Conservation (phyloP, 2,797 vertebrate genomes). For the Argya squamiceps region DNA sequence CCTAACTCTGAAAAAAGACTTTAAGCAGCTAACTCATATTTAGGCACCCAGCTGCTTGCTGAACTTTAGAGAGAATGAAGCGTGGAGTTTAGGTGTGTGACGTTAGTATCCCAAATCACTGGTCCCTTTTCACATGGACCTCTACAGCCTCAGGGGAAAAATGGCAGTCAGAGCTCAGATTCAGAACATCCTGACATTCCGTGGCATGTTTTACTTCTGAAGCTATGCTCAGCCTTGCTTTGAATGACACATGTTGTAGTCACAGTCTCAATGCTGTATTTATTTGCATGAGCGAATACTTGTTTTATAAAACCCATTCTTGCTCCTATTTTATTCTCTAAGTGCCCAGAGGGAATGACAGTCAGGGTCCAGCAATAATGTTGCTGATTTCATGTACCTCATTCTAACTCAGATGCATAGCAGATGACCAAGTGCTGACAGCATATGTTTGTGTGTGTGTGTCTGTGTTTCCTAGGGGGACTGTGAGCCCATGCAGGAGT, state of each 20-base stretch:
- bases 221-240: background rate
- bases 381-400: background rate
- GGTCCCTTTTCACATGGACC: background rate
- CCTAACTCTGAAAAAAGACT: background rate
- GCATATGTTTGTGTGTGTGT: rapidly evolving
- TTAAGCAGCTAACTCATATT: background rate
- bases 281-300: conserved; percentile 29
- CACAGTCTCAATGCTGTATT: conserved; percentile 1
- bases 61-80: background rate
- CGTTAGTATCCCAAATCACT: background rate
- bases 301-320: conserved; percentile 10
- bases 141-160: background rate
- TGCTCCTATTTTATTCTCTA: background rate
- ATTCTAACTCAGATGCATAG: background rate
- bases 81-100: background rate
- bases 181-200: background rate
- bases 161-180: background rate
- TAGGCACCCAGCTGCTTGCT: background rate
- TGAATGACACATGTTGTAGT: background rate
- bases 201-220: background rate
- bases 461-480: no score
- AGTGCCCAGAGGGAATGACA: background rate
- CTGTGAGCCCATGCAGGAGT: background rate
- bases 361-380: background rate
- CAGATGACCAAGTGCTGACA: background rate